Evolutionary conservation across 2,888 invertebrate genomes (phyloP), one percentile per base, ranked within the genome.

Genomic region (Alcis repandata): DNA sequence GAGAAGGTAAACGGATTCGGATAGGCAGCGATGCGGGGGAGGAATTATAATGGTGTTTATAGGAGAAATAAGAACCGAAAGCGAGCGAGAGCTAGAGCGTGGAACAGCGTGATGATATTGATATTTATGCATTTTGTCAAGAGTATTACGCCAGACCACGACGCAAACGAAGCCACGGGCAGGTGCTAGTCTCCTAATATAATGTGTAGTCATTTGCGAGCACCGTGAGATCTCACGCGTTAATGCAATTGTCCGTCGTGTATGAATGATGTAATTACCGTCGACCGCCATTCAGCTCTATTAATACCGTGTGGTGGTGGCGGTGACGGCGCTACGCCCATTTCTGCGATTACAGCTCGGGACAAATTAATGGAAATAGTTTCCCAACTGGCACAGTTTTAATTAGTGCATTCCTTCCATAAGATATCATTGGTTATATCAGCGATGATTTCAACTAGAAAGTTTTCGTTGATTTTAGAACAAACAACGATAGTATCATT

Each of bases 261-360:
- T 73, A 78, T 81, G 82, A 82, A 84, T 85, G 83, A 85, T 86
- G 85, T 85, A 86, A 87, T 85, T 84, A 84, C 77, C 76, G 74
- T 74, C 78, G 76, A 78, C 74, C 72, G 74, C 83, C 85, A 87
- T 87, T 87, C 86, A 85, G 72, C 71, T 72, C 82, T 87, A 87
- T 84, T 80, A 79, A 82, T 87, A 87, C 38, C 45, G 22, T 22
- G 68, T 51, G 36, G 46, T 65, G 63, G 67, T 58, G 68, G 51
- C 68, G 57, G 74, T 69, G 75, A 76, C 79, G 73, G 61, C 70
- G 67, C 70, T 71, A 72, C 73, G 70, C 68, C 77, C 73, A 72
- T 68, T 68, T 57, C 69, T 60, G 48, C 63, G 58, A 68, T 63
- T 67, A 59, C 64, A 68, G 63, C 53, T 51, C 67, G 67, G 59